phyloP scores from a whole-genome alignment of 2,797 vertebrate genomes.

The Parambassis ranga region DNA sequence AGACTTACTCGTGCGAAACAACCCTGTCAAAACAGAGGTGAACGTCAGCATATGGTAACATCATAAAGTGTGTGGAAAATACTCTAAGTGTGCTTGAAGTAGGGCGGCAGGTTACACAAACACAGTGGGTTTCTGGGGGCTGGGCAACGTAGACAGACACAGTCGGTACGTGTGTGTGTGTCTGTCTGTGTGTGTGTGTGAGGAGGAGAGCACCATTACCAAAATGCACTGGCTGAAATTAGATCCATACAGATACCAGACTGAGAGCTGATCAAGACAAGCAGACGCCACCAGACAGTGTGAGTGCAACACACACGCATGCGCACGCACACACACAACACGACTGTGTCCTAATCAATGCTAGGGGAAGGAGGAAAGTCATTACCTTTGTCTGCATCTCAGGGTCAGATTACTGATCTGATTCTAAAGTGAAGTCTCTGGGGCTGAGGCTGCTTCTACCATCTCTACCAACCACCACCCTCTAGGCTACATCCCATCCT shows the following conservation, averaged over 20 bases:
- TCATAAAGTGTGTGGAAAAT: slow-evolving; percentile 49
- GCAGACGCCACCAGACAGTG: slow-evolving; percentile 83
- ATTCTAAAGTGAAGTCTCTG: slow-evolving; percentile 72
- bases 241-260: slow-evolving; percentile 83
- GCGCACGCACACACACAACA: slow-evolving; percentile 35
- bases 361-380: slow-evolving; percentile 78
- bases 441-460: slow-evolving; percentile 55
- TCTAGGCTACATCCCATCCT: slow-evolving; percentile 67
- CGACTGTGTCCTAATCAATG: slow-evolving; percentile 80
- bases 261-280: slow-evolving; percentile 85
- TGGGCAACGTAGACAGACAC: slow-evolving; percentile 42
- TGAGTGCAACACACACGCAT: slow-evolving; percentile 43
- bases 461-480: slow-evolving; percentile 59
- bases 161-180: slow-evolving; percentile 9
- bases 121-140: slow-evolving; percentile 39
- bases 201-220: slow-evolving; percentile 76
- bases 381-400: slow-evolving; percentile 80
- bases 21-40: slow-evolving; percentile 37
- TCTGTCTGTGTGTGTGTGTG: not conserved
- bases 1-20: slow-evolving; percentile 15
- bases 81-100: not conserved
- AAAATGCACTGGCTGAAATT: slow-evolving; percentile 83
- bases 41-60: slow-evolving; percentile 4
- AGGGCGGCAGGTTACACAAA: slow-evolving; percentile 25
- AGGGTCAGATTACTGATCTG: slow-evolving; percentile 82